Conservation (phyloP, 2,113 vertebrate species). For the Regulus satrapa region DNA sequence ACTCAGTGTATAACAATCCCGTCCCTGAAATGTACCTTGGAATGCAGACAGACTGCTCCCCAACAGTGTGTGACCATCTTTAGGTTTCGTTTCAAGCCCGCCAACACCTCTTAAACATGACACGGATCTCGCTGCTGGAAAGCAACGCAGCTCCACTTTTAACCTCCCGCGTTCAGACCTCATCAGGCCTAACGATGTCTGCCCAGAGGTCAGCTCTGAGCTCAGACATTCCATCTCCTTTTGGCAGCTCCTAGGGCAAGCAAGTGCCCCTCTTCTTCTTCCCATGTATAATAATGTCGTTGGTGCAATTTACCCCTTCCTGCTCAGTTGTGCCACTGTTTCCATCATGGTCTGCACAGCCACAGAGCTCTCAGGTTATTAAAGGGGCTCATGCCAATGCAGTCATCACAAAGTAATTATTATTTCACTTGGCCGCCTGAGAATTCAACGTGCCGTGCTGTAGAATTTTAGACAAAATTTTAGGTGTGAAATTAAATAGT, state of each 20-base stretch:
- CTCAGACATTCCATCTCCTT: background rate
- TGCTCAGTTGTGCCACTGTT: background rate
- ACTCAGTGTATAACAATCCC: background rate
- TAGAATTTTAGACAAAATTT: background rate
- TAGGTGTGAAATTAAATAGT: slow-evolving; percentile 4
- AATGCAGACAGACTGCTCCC: background rate
- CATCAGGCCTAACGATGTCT: background rate
- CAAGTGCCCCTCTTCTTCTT: background rate
- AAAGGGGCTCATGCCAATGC: background rate
- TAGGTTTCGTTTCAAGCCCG: background rate
- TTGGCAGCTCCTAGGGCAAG: slow-evolving; percentile 3
- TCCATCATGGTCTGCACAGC: background rate
- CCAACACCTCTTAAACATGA: background rate
- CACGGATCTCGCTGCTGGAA: background rate
- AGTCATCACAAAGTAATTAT: background rate
- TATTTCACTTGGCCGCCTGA: background rate
- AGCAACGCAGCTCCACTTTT: background rate
- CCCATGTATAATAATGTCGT: background rate
- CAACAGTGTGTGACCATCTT: background rate
- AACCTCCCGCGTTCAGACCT: background rate
- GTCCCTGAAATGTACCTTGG: background rate
- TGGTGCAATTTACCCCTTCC: slow-evolving; percentile 32
- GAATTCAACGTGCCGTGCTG: background rate
- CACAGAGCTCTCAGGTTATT: background rate
- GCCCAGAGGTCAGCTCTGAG: background rate